Base-by-base conservation (phyloP, 2,797 vertebrate species). In the Sorex maritimensis region DNA sequence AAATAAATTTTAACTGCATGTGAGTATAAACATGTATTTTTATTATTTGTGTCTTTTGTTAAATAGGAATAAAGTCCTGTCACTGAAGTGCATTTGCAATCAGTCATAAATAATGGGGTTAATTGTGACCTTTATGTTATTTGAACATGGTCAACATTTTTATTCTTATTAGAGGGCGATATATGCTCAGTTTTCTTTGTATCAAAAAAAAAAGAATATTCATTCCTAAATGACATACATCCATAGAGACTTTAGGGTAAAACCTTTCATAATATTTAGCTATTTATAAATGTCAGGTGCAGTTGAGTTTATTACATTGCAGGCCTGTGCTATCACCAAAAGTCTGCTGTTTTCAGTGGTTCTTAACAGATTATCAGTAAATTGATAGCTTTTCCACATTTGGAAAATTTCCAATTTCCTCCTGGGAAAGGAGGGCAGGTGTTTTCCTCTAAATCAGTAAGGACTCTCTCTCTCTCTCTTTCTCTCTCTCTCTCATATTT, bases 281-380 rank as follows among this genome's bases (percentile, higher is more conserved):
- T 98, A 94, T 97, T 98, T 98, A 97, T 94, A 98, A 98, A 98
- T 97, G 98, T 98, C 98, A 98, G 95, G 94, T 96, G 95, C 79
- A 86, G 85, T 96, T 96, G 96, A 96, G 86, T 96, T 98, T 95
- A 97, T 93, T 94, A 69, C 94, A 81, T 67, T 95, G 94, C 95
- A 0, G 0, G 13, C 82, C 80, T 0, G 0, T 1, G 28, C 90
- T 52, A 0, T 67, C 85, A 88, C 85, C 91, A 7, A 46, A 81
- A 88, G 68, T 72, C 88, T 88, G 72, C 75, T 23, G 92, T 77
- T 94, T 80, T 91, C 86, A 94, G 74, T n/a, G 88, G 85, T 88
- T 63, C 90, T 89, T 96, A 90, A 77, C 91, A 91, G 94, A 85
- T 75, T 94, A 91, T 91, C 92, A 41, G 91, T 58, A 96, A 92